phyloP scores from a whole-genome alignment of 2,888 invertebrate genomes.

The Isoperla grammatica region DNA sequence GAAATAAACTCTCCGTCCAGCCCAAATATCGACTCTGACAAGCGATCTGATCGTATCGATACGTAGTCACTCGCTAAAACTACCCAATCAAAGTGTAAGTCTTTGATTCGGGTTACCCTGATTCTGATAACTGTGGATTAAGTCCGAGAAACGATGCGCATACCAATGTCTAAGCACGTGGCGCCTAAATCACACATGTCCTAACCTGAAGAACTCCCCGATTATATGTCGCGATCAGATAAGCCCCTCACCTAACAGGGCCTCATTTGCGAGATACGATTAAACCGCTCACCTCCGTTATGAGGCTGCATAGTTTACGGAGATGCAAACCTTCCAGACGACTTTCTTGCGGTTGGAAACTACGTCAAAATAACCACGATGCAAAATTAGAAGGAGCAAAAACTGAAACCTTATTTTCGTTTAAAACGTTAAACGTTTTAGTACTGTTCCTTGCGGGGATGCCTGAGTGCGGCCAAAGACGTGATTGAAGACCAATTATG shows the following conservation, averaged over 20 bases:
- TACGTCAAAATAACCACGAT: no score
- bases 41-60: neutral
- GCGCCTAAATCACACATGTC: neutral
- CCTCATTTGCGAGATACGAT: neutral
- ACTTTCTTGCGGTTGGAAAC: no score
- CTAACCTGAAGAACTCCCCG: neutral
- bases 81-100: neutral
- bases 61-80: neutral
- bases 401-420: no score
- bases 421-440: no score
- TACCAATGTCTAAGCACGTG: neutral
- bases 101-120: neutral
- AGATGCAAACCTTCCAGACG: no score
- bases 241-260: neutral
- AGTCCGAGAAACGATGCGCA: neutral
- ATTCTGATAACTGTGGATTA: neutral
- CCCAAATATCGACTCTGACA: neutral
- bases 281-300: neutral
- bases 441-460: neutral
- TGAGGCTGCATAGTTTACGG: neutral
- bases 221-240: neutral
- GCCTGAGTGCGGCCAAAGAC: neutral
- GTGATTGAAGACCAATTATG: conserved; percentile 1
- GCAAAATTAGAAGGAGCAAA: no score
- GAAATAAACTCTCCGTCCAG: neutral